Evolutionary conservation across 2,113 vertebrate species (phyloP).

Genomic region (Symphodus melops): DNA sequence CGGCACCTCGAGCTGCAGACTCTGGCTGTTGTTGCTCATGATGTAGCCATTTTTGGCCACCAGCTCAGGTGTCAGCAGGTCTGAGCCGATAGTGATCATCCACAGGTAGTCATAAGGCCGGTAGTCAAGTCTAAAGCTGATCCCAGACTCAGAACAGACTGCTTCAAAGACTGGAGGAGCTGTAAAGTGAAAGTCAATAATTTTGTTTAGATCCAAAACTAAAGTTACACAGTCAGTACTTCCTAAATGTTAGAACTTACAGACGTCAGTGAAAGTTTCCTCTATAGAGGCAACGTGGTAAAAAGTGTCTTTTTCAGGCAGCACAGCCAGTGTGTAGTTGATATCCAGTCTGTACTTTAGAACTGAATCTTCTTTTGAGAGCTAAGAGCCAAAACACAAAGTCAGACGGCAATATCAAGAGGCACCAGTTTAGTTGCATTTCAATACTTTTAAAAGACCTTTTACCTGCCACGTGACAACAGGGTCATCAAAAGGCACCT

Average conservation of each 20-base stretch:
- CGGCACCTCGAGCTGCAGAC: conserved; percentile 66
- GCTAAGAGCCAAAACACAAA: conserved; percentile 37
- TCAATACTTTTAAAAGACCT: too few species aligned
- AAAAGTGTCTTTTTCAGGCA: conserved; percentile 51
- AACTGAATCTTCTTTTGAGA: conserved; percentile 24
- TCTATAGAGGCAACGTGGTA: conserved; percentile 14
- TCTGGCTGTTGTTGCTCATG: conserved; percentile 62
- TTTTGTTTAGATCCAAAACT: neutral
- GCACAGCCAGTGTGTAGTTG: conserved; percentile 65
- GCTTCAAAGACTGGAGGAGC: conserved; percentile 60
- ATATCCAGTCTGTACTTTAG: conserved; percentile 60
- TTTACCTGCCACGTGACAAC: conserved; percentile 56
- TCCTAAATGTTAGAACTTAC: conserved; percentile 59
- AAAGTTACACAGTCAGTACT: neutral
- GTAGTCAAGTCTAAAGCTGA: conserved; percentile 61
- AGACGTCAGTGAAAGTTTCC: conserved; percentile 32
- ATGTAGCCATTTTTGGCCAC: conserved; percentile 61
- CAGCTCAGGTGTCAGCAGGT: conserved; percentile 67
- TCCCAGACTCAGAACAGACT: conserved; percentile 47
- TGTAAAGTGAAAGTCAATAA: neutral
- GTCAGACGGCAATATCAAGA: fast-evolving
- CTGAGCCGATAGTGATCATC: conserved; percentile 42
- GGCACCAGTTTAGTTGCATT: neutral
- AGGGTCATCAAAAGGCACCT: conserved; percentile 63
- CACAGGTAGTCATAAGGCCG: conserved; percentile 63